phyloP scores from a whole-genome alignment of 2,888 invertebrate species.

The Trachelus tabidus region DNA sequence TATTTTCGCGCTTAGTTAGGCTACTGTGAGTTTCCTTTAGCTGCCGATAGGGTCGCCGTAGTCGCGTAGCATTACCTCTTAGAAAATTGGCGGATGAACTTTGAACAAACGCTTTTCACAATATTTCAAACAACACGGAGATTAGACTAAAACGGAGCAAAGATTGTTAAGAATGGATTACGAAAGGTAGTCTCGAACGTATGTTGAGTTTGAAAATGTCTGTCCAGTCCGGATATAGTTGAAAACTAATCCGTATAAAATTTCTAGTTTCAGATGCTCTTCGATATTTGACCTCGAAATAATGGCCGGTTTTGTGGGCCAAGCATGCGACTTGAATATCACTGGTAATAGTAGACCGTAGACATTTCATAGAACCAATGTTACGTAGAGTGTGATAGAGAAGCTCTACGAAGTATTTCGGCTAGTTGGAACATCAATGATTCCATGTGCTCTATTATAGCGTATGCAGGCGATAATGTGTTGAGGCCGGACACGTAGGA shows the following conservation, averaged over 20 bases:
- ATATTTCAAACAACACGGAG: not conserved
- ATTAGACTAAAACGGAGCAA: not conserved
- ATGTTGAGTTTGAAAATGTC: not conserved
- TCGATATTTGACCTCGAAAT: not conserved
- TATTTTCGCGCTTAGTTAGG: not conserved
- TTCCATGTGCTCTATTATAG: slow-evolving; percentile 17
- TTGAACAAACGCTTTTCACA: not conserved
- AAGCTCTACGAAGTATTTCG: not conserved
- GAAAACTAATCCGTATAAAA: not conserved
- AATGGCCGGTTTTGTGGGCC: not conserved
- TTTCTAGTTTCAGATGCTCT: not conserved
- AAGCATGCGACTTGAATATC: not conserved
- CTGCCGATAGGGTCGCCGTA: not conserved
- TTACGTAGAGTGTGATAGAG: not conserved
- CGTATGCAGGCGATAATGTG: slow-evolving; percentile 10
- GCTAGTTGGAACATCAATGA: slow-evolving; percentile 16
- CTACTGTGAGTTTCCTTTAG: not conserved
- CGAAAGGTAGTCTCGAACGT: not conserved
- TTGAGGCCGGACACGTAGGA: not conserved
- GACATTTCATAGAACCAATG: not conserved
- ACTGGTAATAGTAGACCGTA: not conserved
- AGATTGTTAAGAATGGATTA: not conserved
- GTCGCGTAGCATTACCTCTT: not conserved
- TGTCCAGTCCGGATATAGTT: not conserved
- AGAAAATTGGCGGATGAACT: not conserved